Evolutionary conservation across 1,140 invertebrate genomes (phyloP).

Genomic region (Eupristina koningsbergeri): DNA sequence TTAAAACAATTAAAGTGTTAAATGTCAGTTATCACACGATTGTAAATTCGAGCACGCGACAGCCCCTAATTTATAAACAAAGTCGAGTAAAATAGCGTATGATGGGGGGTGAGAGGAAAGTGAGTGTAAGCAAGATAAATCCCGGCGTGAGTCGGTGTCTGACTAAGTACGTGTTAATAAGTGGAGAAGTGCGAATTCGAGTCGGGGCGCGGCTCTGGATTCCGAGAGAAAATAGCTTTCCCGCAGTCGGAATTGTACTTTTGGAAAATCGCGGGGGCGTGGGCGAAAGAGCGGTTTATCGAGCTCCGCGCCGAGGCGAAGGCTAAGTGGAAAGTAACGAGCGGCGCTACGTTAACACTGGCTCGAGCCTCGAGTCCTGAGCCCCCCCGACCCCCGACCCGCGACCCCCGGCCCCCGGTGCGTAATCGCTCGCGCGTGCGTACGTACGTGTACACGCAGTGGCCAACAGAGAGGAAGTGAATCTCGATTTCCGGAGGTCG

Average conservation of each 20-base stretch:
- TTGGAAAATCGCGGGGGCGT: not conserved
- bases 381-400: no score
- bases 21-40: no score
- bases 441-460: not conserved
- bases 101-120: not conserved
- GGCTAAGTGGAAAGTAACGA: conserved; percentile 60
- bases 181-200: conserved; percentile 37
- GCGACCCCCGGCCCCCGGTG: not conserved
- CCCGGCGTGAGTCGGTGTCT: not conserved
- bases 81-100: no score
- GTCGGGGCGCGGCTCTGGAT: not conserved
- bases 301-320: not conserved
- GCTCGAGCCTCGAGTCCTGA: no score
- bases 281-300: conserved; percentile 22
- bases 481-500: conserved; percentile 12
- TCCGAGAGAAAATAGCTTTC: conserved; percentile 7
- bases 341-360: conserved; percentile 37
- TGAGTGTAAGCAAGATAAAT: conserved; percentile 23
- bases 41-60: no score
- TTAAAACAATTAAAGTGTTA: no score
- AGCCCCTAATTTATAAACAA: no score
- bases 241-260: not conserved
- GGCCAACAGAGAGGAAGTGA: not conserved
- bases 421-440: not conserved
- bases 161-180: conserved; percentile 41